Conservation (phyloP, 2,888 invertebrate species). For the Ypsolopha scabrella region DNA sequence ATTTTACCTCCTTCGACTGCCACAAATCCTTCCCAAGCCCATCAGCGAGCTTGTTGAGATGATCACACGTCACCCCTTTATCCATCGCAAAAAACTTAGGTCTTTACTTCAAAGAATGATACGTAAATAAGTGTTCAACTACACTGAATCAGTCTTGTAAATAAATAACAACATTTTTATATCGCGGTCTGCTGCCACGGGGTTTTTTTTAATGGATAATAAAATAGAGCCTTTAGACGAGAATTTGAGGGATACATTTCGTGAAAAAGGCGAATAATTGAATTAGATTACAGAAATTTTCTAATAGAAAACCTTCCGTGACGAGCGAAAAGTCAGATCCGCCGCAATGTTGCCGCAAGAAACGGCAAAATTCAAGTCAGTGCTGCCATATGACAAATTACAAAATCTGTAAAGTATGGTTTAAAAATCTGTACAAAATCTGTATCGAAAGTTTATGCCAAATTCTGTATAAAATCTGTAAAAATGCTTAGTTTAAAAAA, state of each 20-base stretch:
- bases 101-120: constrained; percentile 14
- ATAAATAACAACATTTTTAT: constrained; percentile 41
- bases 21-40: constrained; percentile 50
- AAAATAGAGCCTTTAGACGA: constrained; percentile 18
- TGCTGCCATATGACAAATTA: no score
- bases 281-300: constrained; percentile 63
- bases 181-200: constrained; percentile 2
- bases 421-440: no score
- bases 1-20: constrained; percentile 55
- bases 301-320: constrained; percentile 57
- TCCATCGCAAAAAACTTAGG: constrained; percentile 44
- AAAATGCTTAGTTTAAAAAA: no score
- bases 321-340: constrained; percentile 59
- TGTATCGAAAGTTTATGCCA: no score
- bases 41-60: constrained; percentile 54
- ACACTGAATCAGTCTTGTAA: constrained; percentile 36
- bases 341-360: neutral
- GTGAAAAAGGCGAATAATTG: constrained; percentile 39
- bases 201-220: constrained; percentile 18
- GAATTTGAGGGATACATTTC: constrained; percentile 42
- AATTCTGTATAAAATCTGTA: no score
- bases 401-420: no score
- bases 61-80: constrained; percentile 61
- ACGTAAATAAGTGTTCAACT: constrained; percentile 32
- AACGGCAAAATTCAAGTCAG: no score